Conservation (phyloP, 2,888 invertebrate species). For the Neria commutata region DNA sequence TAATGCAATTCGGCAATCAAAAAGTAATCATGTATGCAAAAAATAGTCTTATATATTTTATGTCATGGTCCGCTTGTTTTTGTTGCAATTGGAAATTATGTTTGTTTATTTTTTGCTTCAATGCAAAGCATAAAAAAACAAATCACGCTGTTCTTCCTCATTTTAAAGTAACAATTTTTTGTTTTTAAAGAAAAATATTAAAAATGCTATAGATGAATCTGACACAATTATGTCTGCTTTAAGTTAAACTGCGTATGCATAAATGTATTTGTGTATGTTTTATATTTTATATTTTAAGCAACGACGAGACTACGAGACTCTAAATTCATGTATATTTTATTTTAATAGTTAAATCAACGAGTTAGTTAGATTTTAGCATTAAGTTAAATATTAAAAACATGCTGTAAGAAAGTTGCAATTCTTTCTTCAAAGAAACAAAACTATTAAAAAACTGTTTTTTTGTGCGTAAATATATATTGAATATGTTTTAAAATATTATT, state of each 20-base stretch:
- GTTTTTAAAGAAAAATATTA: constrained; percentile 15
- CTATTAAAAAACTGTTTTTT: too few species aligned
- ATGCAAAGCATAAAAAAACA: constrained; percentile 4
- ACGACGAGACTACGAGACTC: constrained; percentile 46
- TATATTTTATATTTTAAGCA: constrained; percentile 18
- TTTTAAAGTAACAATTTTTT: constrained; percentile 24
- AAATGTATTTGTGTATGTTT: neutral
- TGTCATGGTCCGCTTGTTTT: too few species aligned
- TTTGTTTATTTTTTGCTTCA: neutral
- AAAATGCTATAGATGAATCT: neutral
- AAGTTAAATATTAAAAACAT: constrained; percentile 15
- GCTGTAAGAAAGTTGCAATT: constrained; percentile 19
- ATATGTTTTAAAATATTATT: constrained; percentile 22
- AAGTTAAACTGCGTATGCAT: too few species aligned
- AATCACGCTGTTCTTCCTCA: constrained; percentile 48
- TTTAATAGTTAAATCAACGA: constrained; percentile 11
- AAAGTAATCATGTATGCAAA: too few species aligned
- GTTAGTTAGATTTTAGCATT: constrained; percentile 1
- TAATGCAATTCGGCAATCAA: too few species aligned
- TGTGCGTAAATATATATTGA: constrained; percentile 23
- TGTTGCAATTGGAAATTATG: too few species aligned
- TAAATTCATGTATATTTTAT: constrained; percentile 27
- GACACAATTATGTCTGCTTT: too few species aligned
- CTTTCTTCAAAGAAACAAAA: too few species aligned
- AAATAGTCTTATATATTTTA: too few species aligned